phyloP scores from a whole-genome alignment of 2,888 invertebrate genomes.

The Malacosoma neustria region DNA sequence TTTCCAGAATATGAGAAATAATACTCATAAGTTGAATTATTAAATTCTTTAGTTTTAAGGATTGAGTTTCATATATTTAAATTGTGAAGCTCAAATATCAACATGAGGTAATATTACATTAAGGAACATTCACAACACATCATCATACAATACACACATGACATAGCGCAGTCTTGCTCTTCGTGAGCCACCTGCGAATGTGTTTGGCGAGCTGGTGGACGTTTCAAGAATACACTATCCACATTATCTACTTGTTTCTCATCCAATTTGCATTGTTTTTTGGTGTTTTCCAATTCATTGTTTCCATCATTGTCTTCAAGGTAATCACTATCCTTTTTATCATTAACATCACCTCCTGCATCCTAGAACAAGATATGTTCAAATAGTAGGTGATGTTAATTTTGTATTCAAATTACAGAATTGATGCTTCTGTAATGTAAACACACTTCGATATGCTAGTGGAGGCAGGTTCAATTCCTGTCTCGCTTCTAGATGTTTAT shows the following conservation, averaged over 20 bases:
- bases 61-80: too few species aligned
- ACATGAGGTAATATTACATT: too few species aligned
- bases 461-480: too few species aligned
- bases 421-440: too few species aligned
- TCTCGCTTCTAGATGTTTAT: too few species aligned
- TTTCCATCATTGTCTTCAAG: slow-evolving; percentile 33
- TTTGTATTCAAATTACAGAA: too few species aligned
- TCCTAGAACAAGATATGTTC: slow-evolving; percentile 41
- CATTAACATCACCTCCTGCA: slow-evolving; percentile 39
- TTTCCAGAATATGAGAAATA: too few species aligned
- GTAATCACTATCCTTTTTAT: slow-evolving; percentile 28
- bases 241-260: slow-evolving; percentile 44
- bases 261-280: slow-evolving; percentile 22
- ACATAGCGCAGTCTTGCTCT: slow-evolving; percentile 75
- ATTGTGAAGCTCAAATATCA: too few species aligned
- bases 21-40: too few species aligned
- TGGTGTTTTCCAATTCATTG: slow-evolving; percentile 22
- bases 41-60: too few species aligned
- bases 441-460: too few species aligned
- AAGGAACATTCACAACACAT: slow-evolving; percentile 78
- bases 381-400: too few species aligned
- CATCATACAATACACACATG: slow-evolving; percentile 77
- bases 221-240: slow-evolving; percentile 47
- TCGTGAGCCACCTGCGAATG: slow-evolving; percentile 39
- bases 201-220: slow-evolving; percentile 37